Conservation (phyloP, 2,113 vertebrate genomes). For the Scomber colias region DNA sequence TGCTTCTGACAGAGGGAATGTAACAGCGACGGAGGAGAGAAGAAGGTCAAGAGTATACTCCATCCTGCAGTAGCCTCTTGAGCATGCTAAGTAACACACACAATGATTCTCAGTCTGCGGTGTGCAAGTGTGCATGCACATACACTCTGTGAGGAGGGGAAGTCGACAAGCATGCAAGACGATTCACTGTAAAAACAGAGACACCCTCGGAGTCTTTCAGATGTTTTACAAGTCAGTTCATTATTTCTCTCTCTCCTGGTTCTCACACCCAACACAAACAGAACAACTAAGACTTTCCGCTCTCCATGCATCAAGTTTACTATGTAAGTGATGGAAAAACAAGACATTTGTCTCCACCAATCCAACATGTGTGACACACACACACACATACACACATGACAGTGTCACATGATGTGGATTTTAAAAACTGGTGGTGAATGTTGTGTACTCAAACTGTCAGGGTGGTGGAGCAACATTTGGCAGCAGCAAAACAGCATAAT, state of each 20-base stretch:
- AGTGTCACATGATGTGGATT: slow-evolving; percentile 30
- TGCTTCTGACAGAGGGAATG: slow-evolving; percentile 61
- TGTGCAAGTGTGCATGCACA: slow-evolving; percentile 3
- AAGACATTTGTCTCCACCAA: slow-evolving; percentile 19
- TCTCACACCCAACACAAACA: slow-evolving; percentile 19
- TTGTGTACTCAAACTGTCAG: slow-evolving; percentile 32
- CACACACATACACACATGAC: neutral
- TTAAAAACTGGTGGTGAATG: slow-evolving; percentile 6
- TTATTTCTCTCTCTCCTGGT: slow-evolving; percentile 3
- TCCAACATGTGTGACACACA: neutral
- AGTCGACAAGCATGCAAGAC: slow-evolving; percentile 31
- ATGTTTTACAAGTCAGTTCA: slow-evolving; percentile 8
- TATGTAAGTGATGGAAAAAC: slow-evolving; percentile 32
- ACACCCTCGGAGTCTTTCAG: slow-evolving; percentile 37
- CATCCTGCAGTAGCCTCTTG: slow-evolving; percentile 53
- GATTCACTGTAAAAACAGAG: slow-evolving; percentile 65
- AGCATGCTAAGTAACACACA: slow-evolving; percentile 49
- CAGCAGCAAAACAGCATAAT: slow-evolving; percentile 53
- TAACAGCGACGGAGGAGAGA: slow-evolving; percentile 44
- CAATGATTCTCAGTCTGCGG: slow-evolving; percentile 4
- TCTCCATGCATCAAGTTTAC: slow-evolving; percentile 39
- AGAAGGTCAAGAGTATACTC: slow-evolving; percentile 62
- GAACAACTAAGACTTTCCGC: neutral
- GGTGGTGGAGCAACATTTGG: slow-evolving; percentile 55
- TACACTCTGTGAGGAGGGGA: slow-evolving; percentile 3